These are phyloP conservation scores for Rapana venosa DNA, from an alignment of 2,888 invertebrate species.

Conservation along the genomic window DNA sequence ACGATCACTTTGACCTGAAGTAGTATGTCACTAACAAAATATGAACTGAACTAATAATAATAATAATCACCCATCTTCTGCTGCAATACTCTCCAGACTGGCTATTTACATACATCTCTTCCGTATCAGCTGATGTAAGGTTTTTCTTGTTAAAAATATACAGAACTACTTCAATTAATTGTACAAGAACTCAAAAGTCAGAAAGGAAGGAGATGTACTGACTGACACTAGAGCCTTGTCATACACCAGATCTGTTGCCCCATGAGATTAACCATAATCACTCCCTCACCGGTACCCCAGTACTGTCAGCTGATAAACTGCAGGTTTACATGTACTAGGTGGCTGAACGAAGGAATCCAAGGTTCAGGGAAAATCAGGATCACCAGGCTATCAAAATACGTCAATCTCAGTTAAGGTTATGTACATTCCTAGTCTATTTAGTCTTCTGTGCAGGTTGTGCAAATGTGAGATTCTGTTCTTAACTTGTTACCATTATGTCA, in stretches of 20 bases:
- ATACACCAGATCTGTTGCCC: not conserved
- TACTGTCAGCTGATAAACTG: not conserved
- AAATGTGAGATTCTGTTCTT: constrained; percentile 2
- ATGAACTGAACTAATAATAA: too few relatives aligned
- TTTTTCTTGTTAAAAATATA: not conserved
- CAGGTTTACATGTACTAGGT: not conserved
- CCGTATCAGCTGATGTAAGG: not conserved
- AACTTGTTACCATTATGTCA: not conserved
- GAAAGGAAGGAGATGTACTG: not conserved
- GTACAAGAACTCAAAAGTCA: not conserved
- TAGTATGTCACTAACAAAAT: too few relatives aligned
- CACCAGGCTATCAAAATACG: too few relatives aligned
- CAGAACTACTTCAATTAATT: not conserved
- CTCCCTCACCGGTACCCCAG: constrained; percentile 5
- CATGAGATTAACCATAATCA: not conserved
- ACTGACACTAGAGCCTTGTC: too few relatives aligned
- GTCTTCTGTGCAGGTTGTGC: not conserved
- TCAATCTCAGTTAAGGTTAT: too few relatives aligned
- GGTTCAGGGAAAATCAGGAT: too few relatives aligned
- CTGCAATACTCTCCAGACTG: not conserved
- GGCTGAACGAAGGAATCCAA: too few relatives aligned
- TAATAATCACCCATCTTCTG: not conserved
- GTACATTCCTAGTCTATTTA: too few relatives aligned
- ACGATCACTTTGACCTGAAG: too few relatives aligned
- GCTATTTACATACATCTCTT: too few relatives aligned